phyloP scores from a whole-genome alignment of 2,888 invertebrate genomes.

The Microctonus hyperodae region DNA sequence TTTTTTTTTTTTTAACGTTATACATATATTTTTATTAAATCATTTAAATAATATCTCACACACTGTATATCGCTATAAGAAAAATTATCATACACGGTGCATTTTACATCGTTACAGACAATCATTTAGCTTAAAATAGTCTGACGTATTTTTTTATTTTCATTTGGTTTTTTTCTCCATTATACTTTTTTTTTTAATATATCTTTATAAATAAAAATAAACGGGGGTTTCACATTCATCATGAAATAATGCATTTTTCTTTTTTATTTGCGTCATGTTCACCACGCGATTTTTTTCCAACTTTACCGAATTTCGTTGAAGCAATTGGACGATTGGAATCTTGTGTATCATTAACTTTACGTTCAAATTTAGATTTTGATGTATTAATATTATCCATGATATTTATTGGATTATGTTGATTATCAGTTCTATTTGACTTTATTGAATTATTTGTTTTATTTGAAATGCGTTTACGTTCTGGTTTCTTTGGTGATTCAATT shows the following conservation, averaged over 20 bases:
- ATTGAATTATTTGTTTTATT: constrained; percentile 34
- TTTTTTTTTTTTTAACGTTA: constrained; percentile 29
- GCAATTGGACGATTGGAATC: constrained; percentile 48
- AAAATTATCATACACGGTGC: constrained; percentile 35
- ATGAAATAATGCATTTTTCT: constrained; percentile 56
- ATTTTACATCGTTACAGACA: constrained; percentile 26
- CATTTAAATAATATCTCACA: constrained; percentile 58
- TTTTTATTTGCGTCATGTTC: constrained; percentile 41
- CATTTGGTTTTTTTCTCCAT: background rate
- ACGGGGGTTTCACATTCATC: constrained; percentile 23
- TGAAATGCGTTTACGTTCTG: constrained; percentile 44
- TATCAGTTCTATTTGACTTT: constrained; percentile 16
- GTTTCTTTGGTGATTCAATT: constrained; percentile 44
- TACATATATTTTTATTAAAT: constrained; percentile 33
- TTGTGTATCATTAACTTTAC: constrained; percentile 39
- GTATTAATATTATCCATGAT: constrained; percentile 1
- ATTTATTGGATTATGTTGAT: constrained; percentile 27
- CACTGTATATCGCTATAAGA: constrained; percentile 44
- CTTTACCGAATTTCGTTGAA: constrained; percentile 43
- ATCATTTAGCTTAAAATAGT: constrained; percentile 20
- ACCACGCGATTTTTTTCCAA: constrained; percentile 32
- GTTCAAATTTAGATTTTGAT: constrained; percentile 4
- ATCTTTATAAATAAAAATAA: constrained; percentile 9
- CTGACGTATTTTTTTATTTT: constrained; percentile 24
- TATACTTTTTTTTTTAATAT: too few species aligned